A percentile compares a stretch with the other conserved stretches of the same genome.
Evolutionary conservation across 1,140 invertebrate genomes (phyloP).

Genomic region (Nephila pilipes): DNA sequence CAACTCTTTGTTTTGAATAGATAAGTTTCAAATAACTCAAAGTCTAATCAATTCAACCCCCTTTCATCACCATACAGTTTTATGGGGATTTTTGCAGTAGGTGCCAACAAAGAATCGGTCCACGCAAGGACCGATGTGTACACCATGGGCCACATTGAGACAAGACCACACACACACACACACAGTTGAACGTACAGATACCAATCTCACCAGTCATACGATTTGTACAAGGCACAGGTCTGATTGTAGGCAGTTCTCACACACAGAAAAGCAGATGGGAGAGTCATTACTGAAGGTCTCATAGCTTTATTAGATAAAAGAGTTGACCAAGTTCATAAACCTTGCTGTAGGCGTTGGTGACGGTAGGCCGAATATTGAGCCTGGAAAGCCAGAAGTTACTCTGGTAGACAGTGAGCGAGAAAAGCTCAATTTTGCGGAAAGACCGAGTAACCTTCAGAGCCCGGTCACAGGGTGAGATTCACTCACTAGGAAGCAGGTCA

Average conservation of each 20-base stretch:
- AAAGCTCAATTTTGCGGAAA: slow-evolving; percentile 66
- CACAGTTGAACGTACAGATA: slow-evolving; percentile 62
- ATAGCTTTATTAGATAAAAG: slow-evolving; percentile 16
- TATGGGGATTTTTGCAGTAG: slow-evolving; percentile 64
- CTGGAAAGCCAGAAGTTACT: slow-evolving; percentile 52
- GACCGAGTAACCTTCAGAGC: slow-evolving; percentile 74
- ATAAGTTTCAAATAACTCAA: too few species aligned
- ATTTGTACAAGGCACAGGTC: slow-evolving; percentile 59
- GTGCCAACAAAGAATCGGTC: slow-evolving; percentile 68
- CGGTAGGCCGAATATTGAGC: slow-evolving; percentile 25
- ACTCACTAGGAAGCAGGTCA: slow-evolving; percentile 69
- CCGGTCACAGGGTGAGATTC: slow-evolving; percentile 69
- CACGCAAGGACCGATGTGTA: slow-evolving; percentile 70
- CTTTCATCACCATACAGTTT: too few species aligned
- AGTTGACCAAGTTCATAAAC: slow-evolving; percentile 39
- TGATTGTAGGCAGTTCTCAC: slow-evolving; percentile 36
- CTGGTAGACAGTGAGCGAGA: slow-evolving; percentile 42
- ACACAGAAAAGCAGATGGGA: not conserved
- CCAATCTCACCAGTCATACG: slow-evolving; percentile 63
- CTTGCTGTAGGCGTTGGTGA: slow-evolving; percentile 68
- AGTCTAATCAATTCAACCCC: too few species aligned
- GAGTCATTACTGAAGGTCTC: not conserved
- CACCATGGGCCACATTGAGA: slow-evolving; percentile 73
- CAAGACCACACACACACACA: too few species aligned
- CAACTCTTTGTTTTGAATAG: too few species aligned